Conservation (phyloP, 2,113 vertebrate genomes). For the Phasianus colchicus region DNA sequence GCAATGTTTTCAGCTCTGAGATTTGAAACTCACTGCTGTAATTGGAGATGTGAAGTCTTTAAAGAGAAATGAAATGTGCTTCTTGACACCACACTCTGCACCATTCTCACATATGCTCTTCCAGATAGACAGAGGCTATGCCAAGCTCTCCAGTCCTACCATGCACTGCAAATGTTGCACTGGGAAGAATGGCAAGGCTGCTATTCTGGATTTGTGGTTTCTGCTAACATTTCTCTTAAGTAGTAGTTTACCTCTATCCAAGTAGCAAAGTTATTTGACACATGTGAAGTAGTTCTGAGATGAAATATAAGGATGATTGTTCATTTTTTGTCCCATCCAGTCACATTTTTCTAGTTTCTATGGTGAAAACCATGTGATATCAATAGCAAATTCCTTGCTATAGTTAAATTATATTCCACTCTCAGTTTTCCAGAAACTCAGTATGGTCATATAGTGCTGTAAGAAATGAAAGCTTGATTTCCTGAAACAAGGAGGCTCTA, state of each 20-base stretch:
- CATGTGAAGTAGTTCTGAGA: background rate
- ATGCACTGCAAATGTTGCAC: background rate
- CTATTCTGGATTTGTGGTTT: background rate
- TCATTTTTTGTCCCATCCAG: background rate
- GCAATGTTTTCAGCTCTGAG: background rate
- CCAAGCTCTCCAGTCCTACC: background rate
- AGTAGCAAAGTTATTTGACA: background rate
- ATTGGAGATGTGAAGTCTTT: background rate
- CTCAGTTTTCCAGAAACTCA: background rate
- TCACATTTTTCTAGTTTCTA: slow-evolving; percentile 12
- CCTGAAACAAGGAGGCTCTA: background rate
- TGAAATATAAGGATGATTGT: background rate
- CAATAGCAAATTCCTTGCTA: background rate
- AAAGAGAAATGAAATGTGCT: background rate
- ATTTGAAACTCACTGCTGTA: background rate
- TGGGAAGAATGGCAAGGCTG: background rate
- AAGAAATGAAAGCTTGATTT: background rate
- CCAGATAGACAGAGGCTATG: background rate
- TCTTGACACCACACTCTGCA: background rate
- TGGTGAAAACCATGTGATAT: background rate
- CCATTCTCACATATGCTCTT: background rate
- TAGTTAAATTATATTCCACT: background rate
- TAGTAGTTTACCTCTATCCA: background rate
- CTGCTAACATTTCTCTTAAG: background rate
- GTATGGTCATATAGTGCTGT: background rate